Conservation (phyloP, 2,113 vertebrate genomes). For the Antidorcas marsupialis region DNA sequence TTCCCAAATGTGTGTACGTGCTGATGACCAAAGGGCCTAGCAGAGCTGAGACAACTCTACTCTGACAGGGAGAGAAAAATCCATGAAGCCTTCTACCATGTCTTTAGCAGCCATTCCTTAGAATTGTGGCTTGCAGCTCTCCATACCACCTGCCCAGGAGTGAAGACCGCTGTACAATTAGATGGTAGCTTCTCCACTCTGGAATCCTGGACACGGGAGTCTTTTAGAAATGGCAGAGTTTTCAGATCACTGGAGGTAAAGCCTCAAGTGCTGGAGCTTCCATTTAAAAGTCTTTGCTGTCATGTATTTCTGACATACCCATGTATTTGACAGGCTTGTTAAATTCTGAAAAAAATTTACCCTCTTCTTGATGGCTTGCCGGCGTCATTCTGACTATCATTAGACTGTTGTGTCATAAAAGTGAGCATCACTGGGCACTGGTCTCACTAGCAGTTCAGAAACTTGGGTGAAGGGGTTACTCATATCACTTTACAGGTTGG, state of each 20-base stretch:
- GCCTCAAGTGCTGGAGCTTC: background rate
- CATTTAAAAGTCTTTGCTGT: background rate
- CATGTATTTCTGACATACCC: background rate
- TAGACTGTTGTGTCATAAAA: background rate
- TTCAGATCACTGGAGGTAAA: background rate
- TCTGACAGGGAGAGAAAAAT: background rate
- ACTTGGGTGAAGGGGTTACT: background rate
- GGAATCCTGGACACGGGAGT: background rate
- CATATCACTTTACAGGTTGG: background rate
- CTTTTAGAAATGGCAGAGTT: background rate
- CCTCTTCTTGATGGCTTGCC: background rate
- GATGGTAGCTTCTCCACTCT: background rate
- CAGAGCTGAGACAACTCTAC: background rate
- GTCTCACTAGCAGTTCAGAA: background rate
- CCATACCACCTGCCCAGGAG: background rate
- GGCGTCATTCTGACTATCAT: no score
- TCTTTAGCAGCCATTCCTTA: background rate
- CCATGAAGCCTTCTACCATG: background rate
- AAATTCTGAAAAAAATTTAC: background rate
- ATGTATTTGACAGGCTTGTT: background rate
- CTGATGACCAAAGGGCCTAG: conserved; percentile 26
- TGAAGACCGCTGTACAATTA: background rate
- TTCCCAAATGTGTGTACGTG: no score
- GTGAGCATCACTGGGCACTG: background rate
- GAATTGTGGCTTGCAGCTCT: background rate